Evolutionary conservation across 2,113 vertebrate genomes (phyloP), one percentile per base, ranked within the genome.

Genomic region (Lamprotornis superbus): DNA sequence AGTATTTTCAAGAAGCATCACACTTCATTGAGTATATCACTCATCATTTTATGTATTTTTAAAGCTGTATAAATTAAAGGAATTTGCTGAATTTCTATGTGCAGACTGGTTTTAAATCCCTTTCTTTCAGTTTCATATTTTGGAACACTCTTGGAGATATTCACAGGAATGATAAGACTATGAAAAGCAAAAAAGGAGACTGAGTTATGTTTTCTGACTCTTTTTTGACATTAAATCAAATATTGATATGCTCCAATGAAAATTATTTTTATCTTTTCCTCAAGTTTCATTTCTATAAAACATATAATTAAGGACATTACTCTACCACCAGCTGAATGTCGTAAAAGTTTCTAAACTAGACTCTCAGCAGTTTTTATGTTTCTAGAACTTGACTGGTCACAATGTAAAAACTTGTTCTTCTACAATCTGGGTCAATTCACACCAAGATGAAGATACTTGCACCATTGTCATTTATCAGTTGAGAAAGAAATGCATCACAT

Each of bases 401-500:
- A 88, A 40, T 75, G 57, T 65, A 42, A 57, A 91, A 77, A 52
- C 39, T 70, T 83, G 22, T 27, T 61, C 85, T 93, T 83, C 83
- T 50, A 57, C 50, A 64, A 80, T 95, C 63, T 68, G 84, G 60
- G 81, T 86, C 96, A 89, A 28, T 94, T 97, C 95, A 60, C 90
- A 95, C 90, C 30, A 7, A 91, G 75, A 92, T 95, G 82, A 97
- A 96, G 82, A 92, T 89, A 92, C 65, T 92, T 91, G 71, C 61
- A 63, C 28, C 57, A 33, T 23, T 90, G 97, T 90, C 78, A 96
- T 95, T 92, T 92, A 95, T 97, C 89, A 93, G 67, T 64, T 94
- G 68, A 55, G 79, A 56, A 96, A 94, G 46, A 96, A 84, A 97
- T 95, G 79, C 52, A 96, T 96, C 93, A 96, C 87, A 95, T 76